Evolutionary conservation across 2,888 invertebrate genomes (phyloP).

Genomic region (Bimastos eiseni): DNA sequence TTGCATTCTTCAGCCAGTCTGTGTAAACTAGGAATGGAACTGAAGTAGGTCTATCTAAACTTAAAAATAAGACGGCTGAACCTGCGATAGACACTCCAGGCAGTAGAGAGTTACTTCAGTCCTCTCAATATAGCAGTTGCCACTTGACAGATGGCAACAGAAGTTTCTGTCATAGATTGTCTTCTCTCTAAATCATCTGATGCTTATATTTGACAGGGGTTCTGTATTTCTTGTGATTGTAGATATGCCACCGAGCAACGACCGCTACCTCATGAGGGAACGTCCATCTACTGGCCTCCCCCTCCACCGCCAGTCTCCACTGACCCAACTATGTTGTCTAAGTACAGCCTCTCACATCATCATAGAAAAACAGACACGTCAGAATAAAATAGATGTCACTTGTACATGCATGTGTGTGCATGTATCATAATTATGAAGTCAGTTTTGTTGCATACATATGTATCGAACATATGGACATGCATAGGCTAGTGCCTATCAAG

Average conservation of each 20-base stretch:
- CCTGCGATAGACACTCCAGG: too few species aligned
- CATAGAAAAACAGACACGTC: background rate
- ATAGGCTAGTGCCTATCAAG: background rate
- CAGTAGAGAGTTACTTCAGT: too few species aligned
- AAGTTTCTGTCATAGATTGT: background rate
- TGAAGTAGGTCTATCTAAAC: too few species aligned
- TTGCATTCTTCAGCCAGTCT: too few species aligned
- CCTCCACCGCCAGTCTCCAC: constrained; percentile 17
- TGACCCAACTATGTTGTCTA: background rate
- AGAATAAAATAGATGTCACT: background rate
- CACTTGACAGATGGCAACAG: too few species aligned
- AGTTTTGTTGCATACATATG: background rate
- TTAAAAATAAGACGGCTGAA: too few species aligned
- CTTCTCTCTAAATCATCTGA: background rate
- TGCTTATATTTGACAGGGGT: background rate
- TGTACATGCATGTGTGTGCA: background rate
- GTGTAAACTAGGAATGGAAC: too few species aligned
- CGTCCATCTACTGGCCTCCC: constrained; percentile 23
- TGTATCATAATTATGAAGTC: background rate
- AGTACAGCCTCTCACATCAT: background rate
- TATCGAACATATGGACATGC: background rate
- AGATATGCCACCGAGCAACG: background rate
- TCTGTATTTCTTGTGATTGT: background rate
- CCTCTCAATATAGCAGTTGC: too few species aligned
- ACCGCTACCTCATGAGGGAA: background rate